Evolutionary conservation across 2,113 vertebrate species (phyloP), one percentile per base, ranked within the genome.

Genomic region (Suncus etruscus): DNA sequence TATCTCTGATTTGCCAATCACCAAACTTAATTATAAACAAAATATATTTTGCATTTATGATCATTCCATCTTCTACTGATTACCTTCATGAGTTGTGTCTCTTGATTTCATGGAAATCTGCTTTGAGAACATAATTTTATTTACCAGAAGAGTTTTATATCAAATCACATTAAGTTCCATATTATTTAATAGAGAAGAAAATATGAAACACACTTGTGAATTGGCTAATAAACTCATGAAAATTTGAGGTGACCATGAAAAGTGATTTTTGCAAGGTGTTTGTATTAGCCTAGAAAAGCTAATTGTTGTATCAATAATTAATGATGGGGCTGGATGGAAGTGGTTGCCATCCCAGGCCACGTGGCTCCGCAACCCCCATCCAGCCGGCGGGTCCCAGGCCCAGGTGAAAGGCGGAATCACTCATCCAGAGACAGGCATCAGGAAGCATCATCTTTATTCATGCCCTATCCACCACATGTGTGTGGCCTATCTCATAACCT

Each of bases 211-310:
- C 89, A 29, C n/a, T 90, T 73, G 79, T 65, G 24, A 14, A 68
- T 65, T 58, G 6, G 24, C 24, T 89, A 80, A 11, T 63, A 74
- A 89, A 81, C 8, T 73, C 51, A 58, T 27, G 14, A 20, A 63
- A 90, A 83, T 94, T 79, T 86, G 74, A 87, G 74, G 29, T 63
- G 45, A 51, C 22, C n/a, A 18, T 39, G 76, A 73, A 79, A 61
- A 72, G 2, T n/a, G 20, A 69, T 65, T 92, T 85, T 78, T 66
- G 22, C 51, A 24, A 50, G 47, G 14, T 93, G 1, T 61, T 87
- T 88, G 45, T 58, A 81, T 50, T 77, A 92, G 39, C 32, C 58
- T 48, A 48, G 31, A 85, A 88, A 70, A 54, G n/a, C n/a, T n/a
- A n/a, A n/a, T n/a, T n/a, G n/a, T n/a, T n/a, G n/a, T n/a, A n/a